phyloP scores from a whole-genome alignment of 2,113 vertebrate species.

The Macquaria ambigua region DNA sequence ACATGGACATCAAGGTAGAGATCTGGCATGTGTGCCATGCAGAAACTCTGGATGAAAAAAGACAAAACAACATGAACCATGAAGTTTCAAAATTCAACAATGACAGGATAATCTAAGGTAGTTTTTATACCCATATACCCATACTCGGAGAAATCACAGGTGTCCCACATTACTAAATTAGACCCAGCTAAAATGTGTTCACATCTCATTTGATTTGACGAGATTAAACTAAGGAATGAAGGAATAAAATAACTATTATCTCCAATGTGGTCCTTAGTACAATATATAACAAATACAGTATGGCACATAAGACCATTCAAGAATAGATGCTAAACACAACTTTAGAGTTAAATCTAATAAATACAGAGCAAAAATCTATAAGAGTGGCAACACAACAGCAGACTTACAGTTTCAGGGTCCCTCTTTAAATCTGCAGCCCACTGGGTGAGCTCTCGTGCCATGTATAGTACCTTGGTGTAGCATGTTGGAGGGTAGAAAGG shows the following conservation, averaged over 20 bases:
- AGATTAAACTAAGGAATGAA: neutral
- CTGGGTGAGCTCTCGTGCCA: constrained; percentile 65
- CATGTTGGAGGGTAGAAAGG: constrained; percentile 77
- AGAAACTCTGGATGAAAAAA: constrained; percentile 52
- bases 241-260: neutral
- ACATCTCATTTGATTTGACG: neutral
- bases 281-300: neutral
- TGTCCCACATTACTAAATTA: neutral
- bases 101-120: neutral
- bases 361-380: neutral
- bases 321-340: neutral
- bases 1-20: constrained; percentile 79
- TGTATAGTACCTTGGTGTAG: constrained; percentile 76
- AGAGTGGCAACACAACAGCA: neutral
- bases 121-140: neutral
- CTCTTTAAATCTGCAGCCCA: constrained; percentile 65
- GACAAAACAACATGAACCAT: constrained; percentile 7
- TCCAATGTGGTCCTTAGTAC: neutral
- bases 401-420: constrained; percentile 71
- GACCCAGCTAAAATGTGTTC: neutral
- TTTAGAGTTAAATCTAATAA: neutral
- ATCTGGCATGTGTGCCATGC: constrained; percentile 73
- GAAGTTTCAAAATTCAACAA: neutral
- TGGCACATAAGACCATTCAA: neutral
- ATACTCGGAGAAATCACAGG: neutral